Evolutionary conservation across 92 coral and sea anemone genomes (phyloP), one percentile per base, ranked within the genome.

Genomic region (Heteractis magnifica): DNA sequence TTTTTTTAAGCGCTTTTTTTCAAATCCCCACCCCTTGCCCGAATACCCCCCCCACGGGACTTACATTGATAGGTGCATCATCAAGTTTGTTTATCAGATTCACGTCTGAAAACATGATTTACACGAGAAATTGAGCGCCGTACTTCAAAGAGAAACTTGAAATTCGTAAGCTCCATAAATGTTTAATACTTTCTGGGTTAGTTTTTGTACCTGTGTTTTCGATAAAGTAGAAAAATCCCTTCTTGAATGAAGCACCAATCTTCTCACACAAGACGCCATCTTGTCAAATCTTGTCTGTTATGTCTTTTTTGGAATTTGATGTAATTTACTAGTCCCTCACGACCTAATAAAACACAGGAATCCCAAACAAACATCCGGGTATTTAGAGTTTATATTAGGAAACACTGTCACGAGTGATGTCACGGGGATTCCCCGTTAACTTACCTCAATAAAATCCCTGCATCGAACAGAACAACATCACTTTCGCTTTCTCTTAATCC

Each of bases 391-490:
- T 58, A 58, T 79, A 53, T 80, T 23, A 4, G 81, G 71, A 23
- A 55, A 55, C 26, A 50, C 21, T 15, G 49, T 23, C 26, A 53
- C 58, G 58, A 53, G 65, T 85, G 87, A 78, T 56, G 88, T 85
- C 77, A 78, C 88, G 88, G 88, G 88, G 88, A 85, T 85, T 85
- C 88, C 88, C 88, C 88, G 79, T 8, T 9, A 23, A 8, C 56
- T 49, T 26, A 6, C 55, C 15, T 14, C 3, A 50, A 12, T 56
- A 79, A 79, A 64, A 19, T 10, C 52, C 21, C 51, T 81, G 10
- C 77, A 55, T 8, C 3, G 44, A 70, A 81, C 44, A 34, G 44
- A 26, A 70, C 11, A 21, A 5, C 15, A 6, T 79, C 21, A 81
- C 10, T 81, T 68, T 70, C 55, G 21, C 52, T 56, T 78, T 26